Evolutionary conservation across 2,888 invertebrate genomes (phyloP), one percentile per base, ranked within the genome.

Genomic region (Mimachlamys varia): DNA sequence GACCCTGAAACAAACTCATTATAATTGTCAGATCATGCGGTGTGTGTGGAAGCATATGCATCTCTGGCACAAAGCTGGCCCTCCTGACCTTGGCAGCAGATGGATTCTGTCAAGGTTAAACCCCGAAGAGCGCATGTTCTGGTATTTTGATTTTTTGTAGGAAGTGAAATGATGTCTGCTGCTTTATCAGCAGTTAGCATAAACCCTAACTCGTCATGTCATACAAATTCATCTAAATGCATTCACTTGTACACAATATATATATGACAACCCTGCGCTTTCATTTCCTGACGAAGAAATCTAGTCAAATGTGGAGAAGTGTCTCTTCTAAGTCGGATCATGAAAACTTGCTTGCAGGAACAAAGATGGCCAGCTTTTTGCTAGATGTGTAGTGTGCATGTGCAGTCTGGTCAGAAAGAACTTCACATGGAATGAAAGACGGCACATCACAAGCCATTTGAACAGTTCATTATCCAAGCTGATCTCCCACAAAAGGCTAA

Each of bases 1-100:
- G 76, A 88, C 89, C 88, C 89, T 88, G 76, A 76, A 76, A 76
- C 76, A 76, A 76, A 76, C 76, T 76, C 27, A 76, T 90, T 88
- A 88, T 76, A 89, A 44, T 87, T 88, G 50, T 88, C 88, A 87
- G 87, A 88, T 89, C 88, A 90, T 90, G 90, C 90, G 62, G 58
- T 88, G 88, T 89, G 87, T 87, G 90, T 55, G 33, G 87, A 87
- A 58, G 87, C 90, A 76, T 87, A 89, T 88, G 89, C 88, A 87
- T 89, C 88, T 89, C 90, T 90, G 90, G 90, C 92, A 90, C 89
- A 90, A 91, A 92, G 92, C 93, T 92, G 93, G 93, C 89, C 92
- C 92, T 91, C 91, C 89, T 91, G 49, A 55, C 53, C 89, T 58
- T 88, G 88, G 87, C 44, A 89, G 38, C 58, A 37, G 88, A 89